A percentile compares a stretch with the other conserved stretches of the same genome.
Conservation (phyloP, 2,797 vertebrate genomes). For the Leptatherina wallacei region DNA sequence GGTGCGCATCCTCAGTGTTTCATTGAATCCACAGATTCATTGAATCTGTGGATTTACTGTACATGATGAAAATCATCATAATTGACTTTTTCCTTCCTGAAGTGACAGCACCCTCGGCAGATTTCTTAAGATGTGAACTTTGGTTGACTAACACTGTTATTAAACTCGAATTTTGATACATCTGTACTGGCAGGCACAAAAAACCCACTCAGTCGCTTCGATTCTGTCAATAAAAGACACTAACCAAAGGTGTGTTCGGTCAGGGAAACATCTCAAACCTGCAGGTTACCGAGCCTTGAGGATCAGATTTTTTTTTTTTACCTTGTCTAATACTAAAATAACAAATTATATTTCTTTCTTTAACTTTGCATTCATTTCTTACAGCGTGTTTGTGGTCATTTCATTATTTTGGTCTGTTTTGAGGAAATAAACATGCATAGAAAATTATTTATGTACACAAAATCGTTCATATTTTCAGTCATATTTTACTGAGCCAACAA, state of each 20-base stretch:
- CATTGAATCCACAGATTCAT: no score
- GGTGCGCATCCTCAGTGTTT: not conserved
- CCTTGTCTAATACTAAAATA: no score
- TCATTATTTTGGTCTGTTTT: no score
- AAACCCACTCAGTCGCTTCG: not conserved
- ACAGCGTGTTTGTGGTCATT: no score
- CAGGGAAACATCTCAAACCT: no score
- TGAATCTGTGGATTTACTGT: not conserved
- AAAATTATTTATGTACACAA: no score
- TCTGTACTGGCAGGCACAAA: not conserved
- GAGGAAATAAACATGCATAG: no score
- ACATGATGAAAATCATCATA: not conserved
- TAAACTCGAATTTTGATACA: not conserved
- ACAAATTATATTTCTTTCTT: no score
- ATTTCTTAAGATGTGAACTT: not conserved
- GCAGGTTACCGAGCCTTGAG: no score
- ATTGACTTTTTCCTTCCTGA: not conserved
- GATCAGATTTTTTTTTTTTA: no score
- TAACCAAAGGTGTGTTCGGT: no score
- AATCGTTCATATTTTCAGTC: not conserved
- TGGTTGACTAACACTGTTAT: not conserved
- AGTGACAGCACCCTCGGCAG: not conserved
- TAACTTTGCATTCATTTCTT: no score
- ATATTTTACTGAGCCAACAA: constrained; percentile 13
- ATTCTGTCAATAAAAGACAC: not conserved